Conservation (phyloP, 2,113 vertebrate species). For the Beaufortia kweichowensis region DNA sequence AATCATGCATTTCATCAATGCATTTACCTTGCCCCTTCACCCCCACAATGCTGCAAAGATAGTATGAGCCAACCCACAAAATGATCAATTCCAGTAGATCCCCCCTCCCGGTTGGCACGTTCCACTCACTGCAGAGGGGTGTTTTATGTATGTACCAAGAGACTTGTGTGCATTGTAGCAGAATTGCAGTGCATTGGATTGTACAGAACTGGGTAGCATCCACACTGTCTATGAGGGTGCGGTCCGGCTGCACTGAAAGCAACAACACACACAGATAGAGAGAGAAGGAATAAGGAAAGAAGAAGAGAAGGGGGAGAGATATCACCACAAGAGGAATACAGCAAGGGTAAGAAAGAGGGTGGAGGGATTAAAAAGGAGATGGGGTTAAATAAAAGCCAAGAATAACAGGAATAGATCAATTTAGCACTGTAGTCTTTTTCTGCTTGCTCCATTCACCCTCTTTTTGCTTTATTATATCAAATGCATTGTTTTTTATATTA, state of each 20-base stretch:
- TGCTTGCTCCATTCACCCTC: constrained; percentile 36
- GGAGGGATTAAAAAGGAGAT: constrained; percentile 53
- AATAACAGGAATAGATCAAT: constrained; percentile 56
- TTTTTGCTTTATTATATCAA: constrained; percentile 25
- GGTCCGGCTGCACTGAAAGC: constrained; percentile 72
- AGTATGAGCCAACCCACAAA: constrained; percentile 65
- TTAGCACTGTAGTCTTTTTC: constrained; percentile 48
- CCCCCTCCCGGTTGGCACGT: constrained; percentile 65
- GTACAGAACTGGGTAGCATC: constrained; percentile 71
- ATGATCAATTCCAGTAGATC: constrained; percentile 48
- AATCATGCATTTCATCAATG: background rate
- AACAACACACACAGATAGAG: constrained; percentile 66
- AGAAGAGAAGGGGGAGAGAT: constrained; percentile 63
- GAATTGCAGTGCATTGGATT: constrained; percentile 75
- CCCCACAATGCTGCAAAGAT: constrained; percentile 45
- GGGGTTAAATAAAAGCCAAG: constrained; percentile 56
- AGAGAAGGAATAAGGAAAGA: constrained; percentile 58
- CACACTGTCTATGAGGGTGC: constrained; percentile 77
- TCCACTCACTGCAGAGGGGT: constrained; percentile 69
- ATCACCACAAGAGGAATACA: constrained; percentile 73
- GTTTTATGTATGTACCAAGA: constrained; percentile 62
- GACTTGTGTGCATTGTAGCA: constrained; percentile 70
- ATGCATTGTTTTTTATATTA: constrained; percentile 6
- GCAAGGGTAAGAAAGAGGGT: constrained; percentile 70
- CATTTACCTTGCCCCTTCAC: constrained; percentile 46